Evolutionary conservation across 2,113 vertebrate species (phyloP).

Genomic region (Notarius lentiginosus): DNA sequence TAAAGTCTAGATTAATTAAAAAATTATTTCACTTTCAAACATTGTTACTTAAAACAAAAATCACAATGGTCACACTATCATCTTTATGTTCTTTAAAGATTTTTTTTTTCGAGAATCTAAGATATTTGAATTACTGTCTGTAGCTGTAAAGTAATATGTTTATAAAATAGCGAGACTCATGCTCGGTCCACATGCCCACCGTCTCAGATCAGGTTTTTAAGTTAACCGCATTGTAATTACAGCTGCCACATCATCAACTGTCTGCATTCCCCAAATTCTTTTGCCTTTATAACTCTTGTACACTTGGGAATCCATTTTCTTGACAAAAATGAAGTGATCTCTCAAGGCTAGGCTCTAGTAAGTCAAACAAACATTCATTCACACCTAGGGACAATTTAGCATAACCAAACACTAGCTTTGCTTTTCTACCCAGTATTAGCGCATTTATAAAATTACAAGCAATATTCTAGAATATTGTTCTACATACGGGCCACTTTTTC

Average conservation of each 20-base stretch:
- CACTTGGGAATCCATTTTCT: not conserved
- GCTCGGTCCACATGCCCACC: not conserved
- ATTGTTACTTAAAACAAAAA: not conserved
- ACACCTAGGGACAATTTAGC: not conserved
- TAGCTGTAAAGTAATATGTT: not conserved
- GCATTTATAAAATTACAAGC: not conserved
- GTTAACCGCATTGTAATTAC: not conserved
- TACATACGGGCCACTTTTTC: too few relatives aligned
- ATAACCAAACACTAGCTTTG: not conserved
- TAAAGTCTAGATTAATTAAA: not conserved
- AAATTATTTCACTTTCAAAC: not conserved
- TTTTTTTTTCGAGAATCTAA: too few relatives aligned
- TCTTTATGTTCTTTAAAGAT: not conserved
- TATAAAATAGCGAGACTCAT: not conserved
- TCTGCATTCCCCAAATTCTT: not conserved
- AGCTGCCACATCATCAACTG: not conserved
- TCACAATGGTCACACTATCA: not conserved
- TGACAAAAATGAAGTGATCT: not conserved
- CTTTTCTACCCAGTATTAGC: not conserved
- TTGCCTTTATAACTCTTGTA: not conserved
- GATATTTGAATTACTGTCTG: not conserved
- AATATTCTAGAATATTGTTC: not conserved
- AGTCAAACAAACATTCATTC: not conserved
- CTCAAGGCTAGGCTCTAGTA: not conserved
- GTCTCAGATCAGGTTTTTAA: not conserved